Evolutionary conservation across 2,888 invertebrate genomes (phyloP).

Genomic region (Barypeithes pellucidus): DNA sequence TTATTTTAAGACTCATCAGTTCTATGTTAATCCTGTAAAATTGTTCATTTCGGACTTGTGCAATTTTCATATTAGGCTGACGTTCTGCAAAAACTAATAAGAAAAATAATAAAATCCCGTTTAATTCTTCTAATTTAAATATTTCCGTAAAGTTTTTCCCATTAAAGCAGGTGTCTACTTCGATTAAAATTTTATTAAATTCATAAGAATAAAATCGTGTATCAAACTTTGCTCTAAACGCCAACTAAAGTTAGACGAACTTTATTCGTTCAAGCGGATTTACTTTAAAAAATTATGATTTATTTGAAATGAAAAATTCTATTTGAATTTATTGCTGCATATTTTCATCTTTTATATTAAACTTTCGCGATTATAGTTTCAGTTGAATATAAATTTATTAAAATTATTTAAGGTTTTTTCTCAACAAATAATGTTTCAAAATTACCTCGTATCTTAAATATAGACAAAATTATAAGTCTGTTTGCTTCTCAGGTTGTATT

Average conservation of each 20-base stretch:
- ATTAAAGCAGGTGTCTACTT: constrained; percentile 25
- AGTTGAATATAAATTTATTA: too few relatives aligned
- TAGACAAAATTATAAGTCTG: too few relatives aligned
- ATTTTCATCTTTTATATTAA: background rate
- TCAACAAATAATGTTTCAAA: too few relatives aligned
- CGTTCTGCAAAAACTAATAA: background rate
- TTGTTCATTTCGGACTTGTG: too few relatives aligned
- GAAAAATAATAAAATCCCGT: constrained; percentile 1
- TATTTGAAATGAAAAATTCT: constrained; percentile 16
- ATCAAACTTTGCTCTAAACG: constrained; percentile 30
- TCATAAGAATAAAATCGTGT: constrained; percentile 39
- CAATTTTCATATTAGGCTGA: too few relatives aligned
- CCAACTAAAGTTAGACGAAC: constrained; percentile 29
- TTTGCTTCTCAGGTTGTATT: too few relatives aligned
- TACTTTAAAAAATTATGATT: constrained; percentile 31
- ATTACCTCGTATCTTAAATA: too few relatives aligned
- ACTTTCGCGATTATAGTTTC: too few relatives aligned
- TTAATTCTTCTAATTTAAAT: constrained; percentile 19
- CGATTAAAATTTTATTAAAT: constrained; percentile 31
- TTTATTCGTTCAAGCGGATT: constrained; percentile 31
- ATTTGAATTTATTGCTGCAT: constrained; percentile 14
- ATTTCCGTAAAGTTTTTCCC: constrained; percentile 12
- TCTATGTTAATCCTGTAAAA: too few relatives aligned
- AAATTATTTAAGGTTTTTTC: too few relatives aligned
- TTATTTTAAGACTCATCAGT: too few relatives aligned